Evolutionary conservation across 1,140 invertebrate species (phyloP).

Genomic region (Drosophila ohnishii): DNA sequence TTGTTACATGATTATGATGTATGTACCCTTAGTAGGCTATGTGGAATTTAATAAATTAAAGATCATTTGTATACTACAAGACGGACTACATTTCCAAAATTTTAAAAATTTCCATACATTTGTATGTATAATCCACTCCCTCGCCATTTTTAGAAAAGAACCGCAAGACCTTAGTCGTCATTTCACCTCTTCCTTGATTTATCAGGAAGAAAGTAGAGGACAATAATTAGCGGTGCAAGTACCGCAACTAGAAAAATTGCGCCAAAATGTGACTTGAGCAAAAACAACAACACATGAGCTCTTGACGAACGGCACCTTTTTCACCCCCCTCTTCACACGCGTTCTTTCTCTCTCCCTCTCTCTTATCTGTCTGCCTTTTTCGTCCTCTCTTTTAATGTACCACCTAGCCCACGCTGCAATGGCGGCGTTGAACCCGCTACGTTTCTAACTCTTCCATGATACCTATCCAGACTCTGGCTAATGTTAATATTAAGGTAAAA

Average conservation of each 20-base stretch:
- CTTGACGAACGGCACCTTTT: slow-evolving; percentile 57
- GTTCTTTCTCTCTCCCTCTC: slow-evolving; percentile 4
- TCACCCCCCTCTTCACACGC: slow-evolving; percentile 26
- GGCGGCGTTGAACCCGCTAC: slow-evolving; percentile 40
- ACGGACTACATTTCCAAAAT: too few relatives aligned
- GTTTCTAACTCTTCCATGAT: slow-evolving; percentile 17
- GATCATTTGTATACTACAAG: not conserved
- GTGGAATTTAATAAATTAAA: not conserved
- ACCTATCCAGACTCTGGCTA: not conserved
- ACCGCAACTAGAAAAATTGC: slow-evolving; percentile 59
- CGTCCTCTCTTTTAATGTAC: not conserved
- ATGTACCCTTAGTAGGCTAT: too few relatives aligned
- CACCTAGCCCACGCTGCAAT: slow-evolving; percentile 48
- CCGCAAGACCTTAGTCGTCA: slow-evolving; percentile 11
- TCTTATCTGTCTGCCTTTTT: not conserved
- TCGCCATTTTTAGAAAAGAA: slow-evolving; percentile 58
- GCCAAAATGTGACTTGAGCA: slow-evolving; percentile 41
- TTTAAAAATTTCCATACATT: not conserved
- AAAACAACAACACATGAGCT: slow-evolving; percentile 14
- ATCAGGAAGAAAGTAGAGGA: not conserved
- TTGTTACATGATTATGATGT: not conserved
- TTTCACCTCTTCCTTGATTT: slow-evolving; percentile 8
- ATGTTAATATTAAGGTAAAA: not conserved
- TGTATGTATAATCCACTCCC: not conserved
- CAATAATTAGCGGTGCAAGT: slow-evolving; percentile 49